phyloP scores from a whole-genome alignment of 1,140 invertebrate genomes.

The Aphelinus certus region DNA sequence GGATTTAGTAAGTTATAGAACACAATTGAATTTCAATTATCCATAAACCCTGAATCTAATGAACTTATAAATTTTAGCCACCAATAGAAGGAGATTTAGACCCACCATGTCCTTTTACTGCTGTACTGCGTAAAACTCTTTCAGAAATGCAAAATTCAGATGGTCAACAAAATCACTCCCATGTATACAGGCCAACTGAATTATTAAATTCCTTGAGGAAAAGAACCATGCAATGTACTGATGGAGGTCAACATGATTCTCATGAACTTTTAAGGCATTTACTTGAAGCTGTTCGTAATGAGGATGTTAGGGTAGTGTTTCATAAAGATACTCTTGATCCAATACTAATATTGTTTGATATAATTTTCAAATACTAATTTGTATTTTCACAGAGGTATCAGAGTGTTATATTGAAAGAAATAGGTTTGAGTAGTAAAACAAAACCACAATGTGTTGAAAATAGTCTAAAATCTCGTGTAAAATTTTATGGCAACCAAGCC shows the following conservation, averaged over 20 bases:
- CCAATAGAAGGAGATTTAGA: constrained; percentile 74
- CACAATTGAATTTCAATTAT: background rate
- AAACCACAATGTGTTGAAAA: constrained; percentile 77
- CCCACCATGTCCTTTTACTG: constrained; percentile 74
- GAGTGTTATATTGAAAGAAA: constrained; percentile 76
- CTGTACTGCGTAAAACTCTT: constrained; percentile 56
- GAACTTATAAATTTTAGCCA: constrained; percentile 57
- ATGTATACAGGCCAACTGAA: constrained; percentile 74
- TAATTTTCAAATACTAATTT: background rate
- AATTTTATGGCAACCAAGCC: constrained; percentile 85
- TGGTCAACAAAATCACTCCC: constrained; percentile 52
- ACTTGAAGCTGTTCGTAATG: constrained; percentile 80
- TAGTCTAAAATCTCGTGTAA: constrained; percentile 74
- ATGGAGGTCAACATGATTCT: constrained; percentile 95
- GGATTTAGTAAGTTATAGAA: constrained; percentile 53
- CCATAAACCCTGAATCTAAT: background rate
- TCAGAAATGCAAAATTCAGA: constrained; percentile 60
- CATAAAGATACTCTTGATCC: constrained; percentile 3
- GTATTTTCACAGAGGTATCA: constrained; percentile 76
- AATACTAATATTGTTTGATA: background rate
- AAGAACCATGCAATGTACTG: constrained; percentile 85
- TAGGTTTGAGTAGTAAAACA: constrained; percentile 74
- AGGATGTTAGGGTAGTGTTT: constrained; percentile 56
- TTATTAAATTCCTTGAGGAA: constrained; percentile 80
- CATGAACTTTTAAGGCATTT: constrained; percentile 93